phyloP scores from a whole-genome alignment of 30 jellyfish, hydroid and myxozoan species.

The Thelohanellus kitauei region DNA sequence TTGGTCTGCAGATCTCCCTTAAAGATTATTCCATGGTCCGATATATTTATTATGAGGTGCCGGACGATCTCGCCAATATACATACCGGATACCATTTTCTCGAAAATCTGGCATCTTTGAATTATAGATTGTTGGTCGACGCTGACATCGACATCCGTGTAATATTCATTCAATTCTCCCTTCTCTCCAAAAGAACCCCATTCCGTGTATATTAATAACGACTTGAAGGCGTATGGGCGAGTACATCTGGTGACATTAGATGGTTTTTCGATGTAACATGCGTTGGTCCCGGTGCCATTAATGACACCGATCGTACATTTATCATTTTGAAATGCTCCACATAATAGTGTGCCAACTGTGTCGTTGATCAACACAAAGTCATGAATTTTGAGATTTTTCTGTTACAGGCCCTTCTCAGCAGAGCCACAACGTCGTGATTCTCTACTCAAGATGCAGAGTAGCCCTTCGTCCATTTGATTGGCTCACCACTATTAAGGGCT shows the following conservation, averaged over 20 bases:
- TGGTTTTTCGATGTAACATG: slow-evolving; percentile 68
- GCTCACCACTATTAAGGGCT: slow-evolving; percentile 41
- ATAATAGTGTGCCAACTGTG: too few species aligned
- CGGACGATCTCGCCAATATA: slow-evolving; percentile 87
- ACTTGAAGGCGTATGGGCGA: slow-evolving; percentile 20
- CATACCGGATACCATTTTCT: slow-evolving; percentile 95
- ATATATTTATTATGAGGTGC: too few species aligned
- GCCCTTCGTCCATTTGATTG: slow-evolving; percentile 87
- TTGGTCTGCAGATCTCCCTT: too few species aligned
- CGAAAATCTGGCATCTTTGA: slow-evolving; percentile 75
- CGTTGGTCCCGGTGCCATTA: too few species aligned
- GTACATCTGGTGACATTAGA: slow-evolving; percentile 38
- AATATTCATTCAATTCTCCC: slow-evolving; percentile 28
- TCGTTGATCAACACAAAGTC: too few species aligned
- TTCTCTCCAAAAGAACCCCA: slow-evolving; percentile 99
- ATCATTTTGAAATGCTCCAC: too few species aligned
- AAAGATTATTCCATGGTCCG: too few species aligned
- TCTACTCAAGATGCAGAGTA: slow-evolving; percentile 61
- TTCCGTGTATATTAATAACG: slow-evolving; percentile 58
- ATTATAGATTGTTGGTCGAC: slow-evolving; percentile 36
- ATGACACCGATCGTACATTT: too few species aligned
- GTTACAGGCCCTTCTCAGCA: too few species aligned
- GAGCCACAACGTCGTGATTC: slow-evolving; percentile 27
- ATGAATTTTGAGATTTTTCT: too few species aligned
- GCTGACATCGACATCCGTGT: slow-evolving; percentile 22